Evolutionary conservation across 2,797 vertebrate species (phyloP).

Genomic region (Gambusia yucatana): DNA sequence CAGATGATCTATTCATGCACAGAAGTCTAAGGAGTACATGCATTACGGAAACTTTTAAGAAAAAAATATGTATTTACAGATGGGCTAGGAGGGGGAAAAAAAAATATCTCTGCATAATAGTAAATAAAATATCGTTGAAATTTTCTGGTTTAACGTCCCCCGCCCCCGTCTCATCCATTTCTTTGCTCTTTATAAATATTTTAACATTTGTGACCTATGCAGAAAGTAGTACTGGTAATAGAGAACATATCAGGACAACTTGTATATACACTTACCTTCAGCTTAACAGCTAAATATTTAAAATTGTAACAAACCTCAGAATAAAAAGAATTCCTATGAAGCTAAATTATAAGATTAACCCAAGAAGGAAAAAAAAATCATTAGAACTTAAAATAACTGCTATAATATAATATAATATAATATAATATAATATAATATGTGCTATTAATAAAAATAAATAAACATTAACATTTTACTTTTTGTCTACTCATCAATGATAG

Average conservation of each 20-base stretch:
- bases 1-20: slow-evolving; percentile 11
- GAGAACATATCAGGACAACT: neutral
- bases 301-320: neutral
- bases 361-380: neutral
- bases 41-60: neutral
- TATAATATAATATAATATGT: too few species aligned
- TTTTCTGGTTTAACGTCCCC: neutral
- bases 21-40: neutral
- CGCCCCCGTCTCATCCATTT: neutral
- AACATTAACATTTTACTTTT: neutral
- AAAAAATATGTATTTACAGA: neutral
- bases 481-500: neutral
- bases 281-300: neutral
- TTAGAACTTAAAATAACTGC: neutral
- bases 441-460: too few species aligned
- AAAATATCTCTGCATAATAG: neutral
- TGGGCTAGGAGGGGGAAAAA: neutral
- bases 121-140: neutral
- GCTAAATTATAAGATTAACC: neutral
- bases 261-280: neutral
- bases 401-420: too few species aligned
- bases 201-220: neutral
- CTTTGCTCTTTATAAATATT: neutral
- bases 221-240: neutral
- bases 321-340: neutral